Base-by-base conservation (phyloP, 1,140 invertebrate genomes). In the Drosophila setifemur region DNA sequence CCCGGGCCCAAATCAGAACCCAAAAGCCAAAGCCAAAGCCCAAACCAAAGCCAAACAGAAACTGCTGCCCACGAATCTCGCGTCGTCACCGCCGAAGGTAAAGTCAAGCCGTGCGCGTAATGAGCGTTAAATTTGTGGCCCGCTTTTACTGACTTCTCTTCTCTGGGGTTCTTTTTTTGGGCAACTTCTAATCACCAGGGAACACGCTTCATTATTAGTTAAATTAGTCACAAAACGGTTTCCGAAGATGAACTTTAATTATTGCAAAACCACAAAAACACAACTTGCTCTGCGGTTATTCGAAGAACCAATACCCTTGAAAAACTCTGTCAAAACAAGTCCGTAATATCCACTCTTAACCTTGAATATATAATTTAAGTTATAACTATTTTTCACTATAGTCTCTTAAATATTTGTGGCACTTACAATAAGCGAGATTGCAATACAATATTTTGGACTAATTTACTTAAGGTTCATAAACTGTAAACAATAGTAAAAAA, bases 221-320 rank as follows among this genome's bases (percentile, higher is more conserved):
- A 83, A 83, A 83, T 85, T 83, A 86, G 79, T 85, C 81, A 83
- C 81, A 83, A 83, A 83, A 86, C 79, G 81, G 81, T 83, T 85
- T 58, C 33, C 74, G 28, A 83, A 85, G 69, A 73, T 64, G 66
- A 82, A 54, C 79, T 67, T 85, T 83, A 83, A 83, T 83, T 85
- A 74, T 85, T 74, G 78, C 64, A 49, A 67, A 53, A 29, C 18
- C 9, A 40, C 25, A 33, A 18, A 26, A 35, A 18, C 11, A 33
- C 9, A 16, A 12, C 16, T 4, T 3, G 35, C 3, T 40, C 8
- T 9, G 4, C n/a, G 0, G 0, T 4, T 4, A 14, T 4, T 39
- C 18, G 37, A 43, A 52, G 11, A 28, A 12, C 2, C 2, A 1
- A 4, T 47, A 25, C 19, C 28, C 35, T 69, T 26, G 44, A 5